Evolutionary conservation across 2,113 vertebrate genomes (phyloP).

Genomic region (Gnathonemus longibarbis): DNA sequence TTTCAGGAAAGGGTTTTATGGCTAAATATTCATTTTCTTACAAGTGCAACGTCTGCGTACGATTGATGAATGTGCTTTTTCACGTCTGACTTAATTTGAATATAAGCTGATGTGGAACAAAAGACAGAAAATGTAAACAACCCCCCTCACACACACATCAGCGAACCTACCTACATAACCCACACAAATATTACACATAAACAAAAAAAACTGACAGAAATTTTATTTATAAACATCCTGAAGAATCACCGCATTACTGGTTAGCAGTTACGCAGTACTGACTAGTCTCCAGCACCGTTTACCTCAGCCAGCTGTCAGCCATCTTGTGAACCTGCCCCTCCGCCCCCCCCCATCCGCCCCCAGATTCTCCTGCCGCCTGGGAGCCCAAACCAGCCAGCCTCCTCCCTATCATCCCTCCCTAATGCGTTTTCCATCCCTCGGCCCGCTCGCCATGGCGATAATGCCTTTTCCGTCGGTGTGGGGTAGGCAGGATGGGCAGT

Average conservation of each 20-base stretch:
- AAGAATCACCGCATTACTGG: background rate
- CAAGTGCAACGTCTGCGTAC: background rate
- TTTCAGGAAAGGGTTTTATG: background rate
- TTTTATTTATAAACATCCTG: background rate
- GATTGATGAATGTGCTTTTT: background rate
- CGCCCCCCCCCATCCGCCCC: slow-evolving; percentile 40
- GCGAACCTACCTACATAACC: background rate
- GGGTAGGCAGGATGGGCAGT: background rate
- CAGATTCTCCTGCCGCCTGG: slow-evolving; percentile 47
- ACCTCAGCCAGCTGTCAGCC: slow-evolving; percentile 42
- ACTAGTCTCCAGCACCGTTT: background rate
- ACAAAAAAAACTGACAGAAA: background rate
- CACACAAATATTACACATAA: background rate
- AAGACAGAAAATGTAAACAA: background rate
- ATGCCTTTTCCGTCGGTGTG: slow-evolving; percentile 4
- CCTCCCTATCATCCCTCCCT: slow-evolving; percentile 46
- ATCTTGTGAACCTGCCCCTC: slow-evolving; percentile 44
- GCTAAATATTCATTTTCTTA: background rate
- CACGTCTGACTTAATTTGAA: background rate
- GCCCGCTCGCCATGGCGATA: slow-evolving; percentile 41
- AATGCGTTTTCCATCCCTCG: slow-evolving; percentile 42
- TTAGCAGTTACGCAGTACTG: background rate
- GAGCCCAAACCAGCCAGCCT: slow-evolving; percentile 63
- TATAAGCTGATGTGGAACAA: background rate
- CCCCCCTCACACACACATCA: background rate